These are phyloP conservation scores for Dendroctonus valens DNA, from an alignment of 1,140 invertebrate species.

Conservation along the genomic window DNA sequence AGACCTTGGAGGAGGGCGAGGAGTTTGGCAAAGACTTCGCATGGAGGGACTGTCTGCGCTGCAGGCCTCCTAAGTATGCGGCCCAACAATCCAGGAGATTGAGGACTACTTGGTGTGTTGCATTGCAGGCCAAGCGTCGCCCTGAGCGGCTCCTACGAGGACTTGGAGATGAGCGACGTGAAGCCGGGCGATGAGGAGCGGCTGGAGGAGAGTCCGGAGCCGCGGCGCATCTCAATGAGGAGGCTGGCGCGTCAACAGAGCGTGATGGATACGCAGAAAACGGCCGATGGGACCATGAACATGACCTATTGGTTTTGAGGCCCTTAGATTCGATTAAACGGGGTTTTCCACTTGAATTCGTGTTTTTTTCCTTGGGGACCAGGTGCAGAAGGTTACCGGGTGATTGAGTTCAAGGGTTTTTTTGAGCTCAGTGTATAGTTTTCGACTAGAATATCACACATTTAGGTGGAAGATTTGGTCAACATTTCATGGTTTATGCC, in stretches of 20 bases:
- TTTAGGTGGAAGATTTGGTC: too few relatives aligned
- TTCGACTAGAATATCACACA: too few relatives aligned
- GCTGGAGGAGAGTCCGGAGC: conserved; percentile 43
- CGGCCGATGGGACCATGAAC: conserved; percentile 73
- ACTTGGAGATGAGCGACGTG: conserved; percentile 57
- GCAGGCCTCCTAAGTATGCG: conserved; percentile 62
- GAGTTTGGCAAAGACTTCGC: conserved; percentile 84
- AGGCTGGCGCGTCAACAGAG: conserved; percentile 71
- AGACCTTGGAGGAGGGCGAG: conserved; percentile 84
- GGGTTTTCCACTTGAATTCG: too few relatives aligned
- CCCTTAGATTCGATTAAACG: too few relatives aligned
- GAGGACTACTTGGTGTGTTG: too few relatives aligned
- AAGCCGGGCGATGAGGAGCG: conserved; percentile 49
- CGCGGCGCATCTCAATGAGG: conserved; percentile 59
- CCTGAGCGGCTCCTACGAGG: conserved; percentile 58
- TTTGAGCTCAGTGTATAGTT: too few relatives aligned
- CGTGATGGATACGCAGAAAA: conserved; percentile 73
- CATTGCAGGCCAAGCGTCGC: conserved; percentile 45
- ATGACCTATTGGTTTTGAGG: conserved; percentile 80
- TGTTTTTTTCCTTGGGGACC: too few relatives aligned
- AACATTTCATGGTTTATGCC: too few relatives aligned
- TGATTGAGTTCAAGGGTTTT: too few relatives aligned
- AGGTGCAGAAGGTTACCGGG: too few relatives aligned
- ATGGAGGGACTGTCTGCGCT: conserved; percentile 67
- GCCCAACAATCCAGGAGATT: too few relatives aligned